Evolutionary conservation across 2,113 vertebrate genomes (phyloP).

Genomic region (Micronycteris hirsuta): DNA sequence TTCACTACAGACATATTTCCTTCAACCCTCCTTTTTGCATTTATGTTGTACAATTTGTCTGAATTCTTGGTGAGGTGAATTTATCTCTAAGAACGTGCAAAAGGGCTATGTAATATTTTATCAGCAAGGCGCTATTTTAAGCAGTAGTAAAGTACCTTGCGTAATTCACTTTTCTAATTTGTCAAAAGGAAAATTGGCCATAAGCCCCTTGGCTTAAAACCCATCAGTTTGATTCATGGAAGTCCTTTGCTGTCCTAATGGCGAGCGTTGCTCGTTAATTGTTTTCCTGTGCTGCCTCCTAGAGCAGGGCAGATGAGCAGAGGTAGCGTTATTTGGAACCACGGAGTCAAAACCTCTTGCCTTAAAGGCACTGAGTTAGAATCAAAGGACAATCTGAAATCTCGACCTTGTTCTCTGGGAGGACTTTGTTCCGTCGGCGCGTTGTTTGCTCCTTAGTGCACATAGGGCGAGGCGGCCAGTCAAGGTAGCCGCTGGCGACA

Average conservation of each 20-base stretch:
- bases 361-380: neutral
- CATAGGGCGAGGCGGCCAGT: neutral
- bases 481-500: neutral
- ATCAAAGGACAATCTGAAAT: neutral
- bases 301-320: neutral
- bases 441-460: neutral
- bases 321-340: neutral
- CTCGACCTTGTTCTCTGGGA: neutral
- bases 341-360: neutral
- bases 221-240: neutral
- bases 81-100: neutral
- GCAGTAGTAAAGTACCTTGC: slow-evolving; percentile 9
- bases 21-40: neutral
- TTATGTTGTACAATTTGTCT: neutral
- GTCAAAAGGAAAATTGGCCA: slow-evolving; percentile 11
- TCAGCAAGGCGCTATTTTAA: slow-evolving; percentile 5
- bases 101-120: neutral
- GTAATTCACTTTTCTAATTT: slow-evolving; percentile 38
- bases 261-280: neutral
- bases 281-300: slow-evolving; percentile 41
- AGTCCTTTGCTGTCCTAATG: neutral
- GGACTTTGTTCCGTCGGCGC: neutral
- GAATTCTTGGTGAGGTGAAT: neutral
- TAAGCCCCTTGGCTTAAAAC: neutral
- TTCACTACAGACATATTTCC: neutral